Percentiles rank a stretch among this genome's conserved stretches.
These are phyloP conservation scores for Protula sp. DNA, from an alignment of 2,888 invertebrate species.

Conservation along the genomic window DNA sequence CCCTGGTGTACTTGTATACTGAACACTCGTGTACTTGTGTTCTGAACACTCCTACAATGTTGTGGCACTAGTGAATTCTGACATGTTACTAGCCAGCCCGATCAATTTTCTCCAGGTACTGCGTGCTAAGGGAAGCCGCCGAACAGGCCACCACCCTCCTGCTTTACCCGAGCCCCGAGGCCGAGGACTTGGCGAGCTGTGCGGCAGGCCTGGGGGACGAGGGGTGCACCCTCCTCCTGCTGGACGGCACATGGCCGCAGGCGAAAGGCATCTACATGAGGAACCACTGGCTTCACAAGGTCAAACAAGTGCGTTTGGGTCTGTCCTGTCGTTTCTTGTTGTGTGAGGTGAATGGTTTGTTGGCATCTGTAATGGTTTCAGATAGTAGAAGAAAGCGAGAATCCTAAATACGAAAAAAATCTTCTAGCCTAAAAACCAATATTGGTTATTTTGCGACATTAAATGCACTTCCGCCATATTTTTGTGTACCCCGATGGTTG, in stretches of 20 bases:
- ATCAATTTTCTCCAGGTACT: no score
- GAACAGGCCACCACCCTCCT: slow-evolving; percentile 66
- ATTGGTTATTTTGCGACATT: no score
- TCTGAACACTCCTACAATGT: background rate
- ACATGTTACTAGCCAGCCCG: slow-evolving; percentile 3
- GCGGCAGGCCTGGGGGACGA: background rate
- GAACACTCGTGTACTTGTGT: no score
- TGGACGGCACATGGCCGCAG: slow-evolving; percentile 95
- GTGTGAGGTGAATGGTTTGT: no score
- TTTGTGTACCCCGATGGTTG: no score
- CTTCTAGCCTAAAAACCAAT: no score
- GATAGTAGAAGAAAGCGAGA: no score
- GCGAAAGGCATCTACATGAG: slow-evolving; percentile 85
- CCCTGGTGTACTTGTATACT: no score
- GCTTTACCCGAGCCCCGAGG: slow-evolving; percentile 69
- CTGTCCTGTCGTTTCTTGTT: background rate
- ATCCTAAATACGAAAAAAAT: no score
- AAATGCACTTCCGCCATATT: no score
- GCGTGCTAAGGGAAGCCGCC: slow-evolving; percentile 63
- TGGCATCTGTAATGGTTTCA: no score
- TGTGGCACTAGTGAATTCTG: background rate
- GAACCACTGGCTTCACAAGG: slow-evolving; percentile 68
- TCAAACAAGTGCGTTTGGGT: slow-evolving; percentile 61
- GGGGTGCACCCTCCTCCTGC: slow-evolving; percentile 70
- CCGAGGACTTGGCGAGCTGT: slow-evolving; percentile 34